phyloP scores from a whole-genome alignment of 2,888 invertebrate species.

The Leptopterna dolabrata region DNA sequence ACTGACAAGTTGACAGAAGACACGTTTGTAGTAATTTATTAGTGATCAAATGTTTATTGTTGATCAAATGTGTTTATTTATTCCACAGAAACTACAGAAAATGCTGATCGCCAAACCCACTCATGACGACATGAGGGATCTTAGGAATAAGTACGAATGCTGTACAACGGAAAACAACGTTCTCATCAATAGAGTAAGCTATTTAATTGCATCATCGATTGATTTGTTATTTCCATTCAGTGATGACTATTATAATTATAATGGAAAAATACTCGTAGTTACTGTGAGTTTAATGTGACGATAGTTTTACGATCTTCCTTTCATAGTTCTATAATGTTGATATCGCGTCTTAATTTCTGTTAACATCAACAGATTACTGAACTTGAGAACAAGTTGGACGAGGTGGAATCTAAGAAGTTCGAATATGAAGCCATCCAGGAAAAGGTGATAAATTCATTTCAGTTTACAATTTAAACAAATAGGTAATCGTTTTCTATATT shows the following conservation, averaged over 20 bases:
- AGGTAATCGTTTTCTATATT: too few species aligned
- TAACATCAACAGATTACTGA: not conserved
- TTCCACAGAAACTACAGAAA: not conserved
- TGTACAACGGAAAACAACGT: slow-evolving; percentile 18
- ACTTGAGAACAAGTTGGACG: slow-evolving; percentile 8
- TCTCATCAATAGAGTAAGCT: not conserved
- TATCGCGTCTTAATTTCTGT: not conserved
- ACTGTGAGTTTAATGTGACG: too few species aligned
- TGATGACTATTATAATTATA: too few species aligned
- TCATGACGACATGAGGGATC: slow-evolving; percentile 5
- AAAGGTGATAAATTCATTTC: not conserved
- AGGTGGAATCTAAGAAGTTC: not conserved
- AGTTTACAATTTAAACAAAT: not conserved
- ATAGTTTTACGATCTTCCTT: too few species aligned
- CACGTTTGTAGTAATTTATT: too few species aligned
- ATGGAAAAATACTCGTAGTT: too few species aligned
- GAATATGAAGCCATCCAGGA: not conserved
- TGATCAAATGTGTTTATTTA: too few species aligned
- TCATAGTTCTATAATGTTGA: too few species aligned
- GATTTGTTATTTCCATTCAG: not conserved
- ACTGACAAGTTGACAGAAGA: too few species aligned
- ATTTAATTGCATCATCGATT: not conserved
- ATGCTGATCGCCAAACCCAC: not conserved
- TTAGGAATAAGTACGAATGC: slow-evolving; percentile 22
- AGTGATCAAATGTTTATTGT: too few species aligned